Base-by-base conservation (phyloP, 2,888 invertebrate species). In the Habrosyne pyritoides region DNA sequence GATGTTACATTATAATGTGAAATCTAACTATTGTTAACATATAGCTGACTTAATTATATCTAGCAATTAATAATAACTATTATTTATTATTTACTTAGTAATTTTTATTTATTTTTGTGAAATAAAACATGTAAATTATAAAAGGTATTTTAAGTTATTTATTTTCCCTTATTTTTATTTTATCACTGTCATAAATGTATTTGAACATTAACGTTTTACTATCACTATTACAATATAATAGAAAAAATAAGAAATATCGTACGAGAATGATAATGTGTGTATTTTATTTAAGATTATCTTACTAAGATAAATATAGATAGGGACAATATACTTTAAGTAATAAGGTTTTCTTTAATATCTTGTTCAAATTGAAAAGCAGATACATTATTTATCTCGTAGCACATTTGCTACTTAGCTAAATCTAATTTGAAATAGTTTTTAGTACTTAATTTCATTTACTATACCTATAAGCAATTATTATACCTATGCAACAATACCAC, bases 321-420 rank as follows among this genome's bases (percentile, higher is more conserved):
- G 28, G 49, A 56, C 74, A 75, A 75, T 80, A 79, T 80, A 80
- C 81, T 84, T 82, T 83, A 79, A 83, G 81, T 79, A 72, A 74
- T 64, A 55, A 10, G 26, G 36, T 48, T 28, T 26, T 42, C 6
- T 6, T n/a, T 33, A 33, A 33, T 30, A 30, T 30, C 30, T 30
- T 12, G 30, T 30, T 30, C 30, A 30, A 30, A 30, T 30, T 30
- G 12, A 12, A 30, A 28, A 7, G 26, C 26, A 6, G n/a, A n/a
- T n/a, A 28, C 7, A 58, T 24, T 54, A 10, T 12, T 33, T 33
- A 12, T 12, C 12, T 33, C 4, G 33, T 3, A 12, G 4, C 33
- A 2, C 10, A 12, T 12, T 33, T 33, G 33, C 12, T 33, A 10
- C 33, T 12, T 33, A 33, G 4, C 12, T 10, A 33, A 12, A 33